Conservation (phyloP, 2,888 invertebrate genomes). For the Calliscelio sp. region DNA sequence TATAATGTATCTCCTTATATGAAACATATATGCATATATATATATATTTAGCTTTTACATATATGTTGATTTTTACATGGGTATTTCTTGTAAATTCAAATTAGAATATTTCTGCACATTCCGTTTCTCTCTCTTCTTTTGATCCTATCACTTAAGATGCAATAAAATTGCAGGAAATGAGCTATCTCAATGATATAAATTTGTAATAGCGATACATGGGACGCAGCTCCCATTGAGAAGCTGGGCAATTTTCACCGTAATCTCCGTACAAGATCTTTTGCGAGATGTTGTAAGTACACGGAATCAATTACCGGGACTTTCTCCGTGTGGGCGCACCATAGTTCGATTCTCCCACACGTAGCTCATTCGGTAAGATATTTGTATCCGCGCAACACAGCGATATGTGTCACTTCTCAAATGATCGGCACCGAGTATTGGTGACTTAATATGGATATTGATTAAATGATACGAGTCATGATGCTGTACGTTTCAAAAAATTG, state of each 20-base stretch:
- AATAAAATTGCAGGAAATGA: conserved; percentile 47
- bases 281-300: conserved; percentile 80
- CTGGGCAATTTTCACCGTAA: conserved; percentile 67
- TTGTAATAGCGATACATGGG: conserved; percentile 38
- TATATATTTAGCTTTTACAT: no score
- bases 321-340: conserved; percentile 84
- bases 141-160: not conserved
- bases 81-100: no score
- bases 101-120: no score
- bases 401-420: conserved; percentile 47
- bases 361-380: conserved; percentile 49
- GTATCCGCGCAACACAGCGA: conserved; percentile 41
- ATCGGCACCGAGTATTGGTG: conserved; percentile 37
- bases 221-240: conserved; percentile 38
- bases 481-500: conserved; percentile 39
- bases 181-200: conserved; percentile 49
- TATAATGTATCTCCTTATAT: no score
- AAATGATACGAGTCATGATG: conserved; percentile 57
- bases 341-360: conserved; percentile 79
- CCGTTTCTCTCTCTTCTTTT: not conserved
- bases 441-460: conserved; percentile 66
- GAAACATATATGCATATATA: no score
- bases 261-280: conserved; percentile 78
- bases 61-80: no score
- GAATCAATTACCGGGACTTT: conserved; percentile 85